A percentile compares a stretch with the other conserved stretches of the same genome.
Evolutionary conservation across 92 coral and sea anemone species (phyloP).

Genomic region (Porites lobata): DNA sequence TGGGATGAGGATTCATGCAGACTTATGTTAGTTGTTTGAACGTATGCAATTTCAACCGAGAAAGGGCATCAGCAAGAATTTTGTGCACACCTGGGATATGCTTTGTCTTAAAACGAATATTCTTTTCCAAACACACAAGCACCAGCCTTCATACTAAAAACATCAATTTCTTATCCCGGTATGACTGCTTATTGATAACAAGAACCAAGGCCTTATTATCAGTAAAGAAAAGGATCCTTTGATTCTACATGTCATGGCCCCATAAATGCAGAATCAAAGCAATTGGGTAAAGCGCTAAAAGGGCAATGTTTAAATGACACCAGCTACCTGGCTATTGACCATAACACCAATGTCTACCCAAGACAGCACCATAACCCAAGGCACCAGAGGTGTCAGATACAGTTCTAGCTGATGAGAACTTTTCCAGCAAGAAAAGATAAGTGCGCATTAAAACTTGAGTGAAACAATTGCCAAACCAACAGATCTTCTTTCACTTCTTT

Average conservation of each 20-base stretch:
- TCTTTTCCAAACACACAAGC: slow-evolving; percentile 44
- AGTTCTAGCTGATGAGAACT: no score
- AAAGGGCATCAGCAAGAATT: slow-evolving; percentile 62
- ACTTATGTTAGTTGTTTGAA: slow-evolving; percentile 66
- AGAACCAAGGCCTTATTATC: slow-evolving; percentile 79
- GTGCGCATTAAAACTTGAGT: no score
- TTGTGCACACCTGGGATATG: slow-evolving; percentile 70
- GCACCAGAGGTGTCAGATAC: slow-evolving; percentile 52
- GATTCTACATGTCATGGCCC: slow-evolving; percentile 52
- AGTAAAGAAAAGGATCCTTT: slow-evolving; percentile 62
- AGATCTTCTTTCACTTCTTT: no score
- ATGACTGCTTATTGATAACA: slow-evolving; percentile 51
- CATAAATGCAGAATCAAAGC: slow-evolving; percentile 40
- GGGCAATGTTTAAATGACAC: no score
- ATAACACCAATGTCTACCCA: slow-evolving; percentile 56
- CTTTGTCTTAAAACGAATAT: slow-evolving; percentile 66
- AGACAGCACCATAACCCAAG: slow-evolving; percentile 55
- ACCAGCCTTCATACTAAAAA: slow-evolving; percentile 62
- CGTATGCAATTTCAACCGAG: slow-evolving; percentile 69
- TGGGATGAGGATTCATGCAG: slow-evolving; percentile 15
- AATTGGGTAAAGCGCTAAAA: no score
- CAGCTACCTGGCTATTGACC: slow-evolving; percentile 55
- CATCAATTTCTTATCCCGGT: slow-evolving; percentile 66
- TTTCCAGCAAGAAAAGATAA: no score
- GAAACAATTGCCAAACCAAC: no score